Percentiles rank a stretch among this genome's conserved stretches.
These are phyloP conservation scores for Ptilodon capucinus DNA, from an alignment of 2,888 invertebrate genomes.

Conservation along the genomic window DNA sequence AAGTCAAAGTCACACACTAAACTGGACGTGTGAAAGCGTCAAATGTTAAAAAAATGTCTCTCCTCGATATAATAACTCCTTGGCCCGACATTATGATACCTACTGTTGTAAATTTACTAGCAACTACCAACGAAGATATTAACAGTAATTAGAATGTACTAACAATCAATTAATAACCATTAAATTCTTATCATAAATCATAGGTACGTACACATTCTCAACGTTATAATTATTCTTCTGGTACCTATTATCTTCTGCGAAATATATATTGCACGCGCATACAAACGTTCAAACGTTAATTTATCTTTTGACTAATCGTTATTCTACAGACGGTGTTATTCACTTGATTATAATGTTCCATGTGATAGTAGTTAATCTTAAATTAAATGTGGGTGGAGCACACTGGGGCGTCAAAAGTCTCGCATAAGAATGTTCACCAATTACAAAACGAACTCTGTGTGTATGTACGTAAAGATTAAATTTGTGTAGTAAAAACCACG, in stretches of 20 bases:
- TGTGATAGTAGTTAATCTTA: constrained; percentile 26
- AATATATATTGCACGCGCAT: constrained; percentile 15
- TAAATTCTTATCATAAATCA: constrained; percentile 14
- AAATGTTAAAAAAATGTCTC: too few species aligned
- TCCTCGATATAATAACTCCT: too few species aligned
- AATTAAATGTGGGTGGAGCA: too few species aligned
- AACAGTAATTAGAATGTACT: background rate
- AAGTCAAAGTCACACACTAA: too few species aligned
- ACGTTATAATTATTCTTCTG: constrained; percentile 20
- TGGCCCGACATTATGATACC: too few species aligned
- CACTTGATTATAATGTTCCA: constrained; percentile 33
- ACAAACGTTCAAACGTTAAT: constrained; percentile 1
- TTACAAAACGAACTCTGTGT: too few species aligned
- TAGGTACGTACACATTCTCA: constrained; percentile 12
- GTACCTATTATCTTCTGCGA: constrained; percentile 16
- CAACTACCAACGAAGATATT: background rate
- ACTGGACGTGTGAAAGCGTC: too few species aligned
- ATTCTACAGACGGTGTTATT: constrained; percentile 23
- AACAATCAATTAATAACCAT: background rate
- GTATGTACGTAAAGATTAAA: too few species aligned
- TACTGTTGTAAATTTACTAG: too few species aligned
- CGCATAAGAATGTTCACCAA: too few species aligned
- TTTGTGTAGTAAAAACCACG: too few species aligned
- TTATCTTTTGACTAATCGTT: constrained; percentile 11
- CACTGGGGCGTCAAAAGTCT: too few species aligned